These are phyloP conservation scores for Halictus rubicundus DNA, from an alignment of 1,140 invertebrate genomes.

Conservation along the genomic window DNA sequence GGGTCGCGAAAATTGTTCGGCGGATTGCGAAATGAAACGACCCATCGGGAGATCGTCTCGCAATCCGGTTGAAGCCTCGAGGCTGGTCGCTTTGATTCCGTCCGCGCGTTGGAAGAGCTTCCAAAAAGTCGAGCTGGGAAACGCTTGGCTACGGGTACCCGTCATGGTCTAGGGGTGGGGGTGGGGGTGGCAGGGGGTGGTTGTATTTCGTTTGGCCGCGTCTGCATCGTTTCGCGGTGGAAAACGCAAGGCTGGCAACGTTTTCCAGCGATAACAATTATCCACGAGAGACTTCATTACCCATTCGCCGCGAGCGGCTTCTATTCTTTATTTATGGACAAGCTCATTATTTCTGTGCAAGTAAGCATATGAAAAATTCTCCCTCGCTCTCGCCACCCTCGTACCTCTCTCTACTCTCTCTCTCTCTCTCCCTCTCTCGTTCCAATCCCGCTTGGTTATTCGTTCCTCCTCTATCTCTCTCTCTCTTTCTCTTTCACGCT, in stretches of 20 bases:
- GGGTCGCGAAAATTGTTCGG: neutral
- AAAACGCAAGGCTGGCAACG: constrained; percentile 65
- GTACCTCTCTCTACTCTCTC: neutral
- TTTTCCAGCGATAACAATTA: constrained; percentile 77
- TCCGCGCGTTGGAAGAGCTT: constrained; percentile 22
- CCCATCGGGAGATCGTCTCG: neutral
- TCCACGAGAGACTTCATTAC: constrained; percentile 79
- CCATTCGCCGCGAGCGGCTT: constrained; percentile 74
- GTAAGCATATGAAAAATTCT: constrained; percentile 80
- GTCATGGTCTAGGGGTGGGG: no score
- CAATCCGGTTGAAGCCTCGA: neutral
- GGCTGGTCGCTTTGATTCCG: neutral
- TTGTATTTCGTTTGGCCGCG: constrained; percentile 54
- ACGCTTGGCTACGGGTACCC: neutral
- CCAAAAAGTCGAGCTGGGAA: constrained; percentile 16
- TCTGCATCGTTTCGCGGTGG: constrained; percentile 48
- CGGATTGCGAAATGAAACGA: neutral
- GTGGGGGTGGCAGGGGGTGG: no score
- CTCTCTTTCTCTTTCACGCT: constrained; percentile 23
- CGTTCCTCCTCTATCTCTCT: constrained; percentile 25
- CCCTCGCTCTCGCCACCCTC: constrained; percentile 45
- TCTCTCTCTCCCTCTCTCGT: constrained; percentile 44
- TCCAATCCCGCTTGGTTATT: neutral
- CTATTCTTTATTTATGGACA: constrained; percentile 80
- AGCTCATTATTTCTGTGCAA: constrained; percentile 80